Conservation (phyloP, 2,113 vertebrate species). For the Oceanites oceanicus region DNA sequence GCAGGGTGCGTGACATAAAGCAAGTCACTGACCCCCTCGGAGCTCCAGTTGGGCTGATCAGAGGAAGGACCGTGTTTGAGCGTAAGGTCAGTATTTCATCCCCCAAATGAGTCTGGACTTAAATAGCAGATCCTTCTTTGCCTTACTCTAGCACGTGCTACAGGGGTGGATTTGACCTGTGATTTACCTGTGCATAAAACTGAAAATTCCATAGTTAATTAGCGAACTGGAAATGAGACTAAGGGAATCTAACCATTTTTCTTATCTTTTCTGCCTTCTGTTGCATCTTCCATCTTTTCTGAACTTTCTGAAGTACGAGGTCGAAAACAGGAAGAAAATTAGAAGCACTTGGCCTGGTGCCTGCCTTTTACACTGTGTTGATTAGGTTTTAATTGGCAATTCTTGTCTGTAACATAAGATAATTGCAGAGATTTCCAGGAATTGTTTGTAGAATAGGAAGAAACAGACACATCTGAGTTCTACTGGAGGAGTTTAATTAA, state of each 20-base stretch:
- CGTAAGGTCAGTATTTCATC: not conserved
- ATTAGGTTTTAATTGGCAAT: conserved; percentile 63
- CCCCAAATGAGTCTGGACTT: not conserved
- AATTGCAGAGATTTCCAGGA: conserved; percentile 54
- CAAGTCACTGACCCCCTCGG: not conserved
- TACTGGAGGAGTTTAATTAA: conserved; percentile 41
- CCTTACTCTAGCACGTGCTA: accelerated
- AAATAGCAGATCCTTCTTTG: not conserved
- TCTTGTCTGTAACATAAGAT: conserved; percentile 60
- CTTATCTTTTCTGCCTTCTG: not conserved
- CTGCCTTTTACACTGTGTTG: conserved; percentile 41
- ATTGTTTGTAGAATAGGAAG: conserved; percentile 19
- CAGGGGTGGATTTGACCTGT: not conserved
- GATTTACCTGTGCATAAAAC: not conserved
- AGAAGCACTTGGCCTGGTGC: conserved; percentile 29
- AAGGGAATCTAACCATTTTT: not conserved
- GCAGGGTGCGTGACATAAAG: accelerated
- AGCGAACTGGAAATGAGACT: not conserved
- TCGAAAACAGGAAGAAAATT: not conserved
- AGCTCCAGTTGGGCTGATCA: not conserved
- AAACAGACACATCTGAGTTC: conserved; percentile 26
- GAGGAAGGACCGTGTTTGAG: not conserved
- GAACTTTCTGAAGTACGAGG: conserved; percentile 1
- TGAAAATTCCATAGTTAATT: not conserved
- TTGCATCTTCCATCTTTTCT: not conserved